Evolutionary conservation across 2,888 invertebrate species (phyloP), one percentile per base, ranked within the genome.

Genomic region (Thalpophila matura): DNA sequence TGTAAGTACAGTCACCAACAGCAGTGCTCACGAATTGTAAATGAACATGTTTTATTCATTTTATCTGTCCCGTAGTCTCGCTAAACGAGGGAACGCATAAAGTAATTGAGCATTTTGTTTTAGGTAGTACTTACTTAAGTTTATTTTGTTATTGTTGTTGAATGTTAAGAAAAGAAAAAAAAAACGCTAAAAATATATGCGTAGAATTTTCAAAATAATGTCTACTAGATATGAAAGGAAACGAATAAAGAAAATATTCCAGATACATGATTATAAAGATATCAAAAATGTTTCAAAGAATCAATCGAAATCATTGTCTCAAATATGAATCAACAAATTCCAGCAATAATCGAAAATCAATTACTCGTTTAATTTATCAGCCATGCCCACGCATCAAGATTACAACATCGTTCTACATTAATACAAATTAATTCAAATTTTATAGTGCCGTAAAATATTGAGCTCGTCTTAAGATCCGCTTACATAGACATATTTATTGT

Each of bases 401-500:
- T 69, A 69, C 51, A 45, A 55, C 57, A 60, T 63, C 59, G 70
- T 66, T 58, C 70, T 60, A 70, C 53, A 58, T 68, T 53, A 53
- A 61, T 61, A 59, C 27, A 59, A 60, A 71, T 78, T 75, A 67
- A 78, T 77, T 77, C 56, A 62, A 63, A 49, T 61, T 78, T 77
- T 61, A 77, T 77, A n/a, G 45, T 20, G 24, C 27, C 26, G 60
- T 78, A 62, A 78, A 74, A 42, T 75, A 47, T 43, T 40, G 24
- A 51, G 42, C 33, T 60, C 67, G 49, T 71, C 71, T 55, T 35
- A 27, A 66, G 42, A 62, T 75, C 79, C 64, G 64, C 56, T 71
- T 65, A 58, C 50, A 54, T 6, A 50, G 71, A 78, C 58, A 60
- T 59, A n/a, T 74, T 71, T 74, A 77, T 74, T 78, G 63, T 78